phyloP scores from a whole-genome alignment of 2,797 vertebrate species.

The Sylvia borin region DNA sequence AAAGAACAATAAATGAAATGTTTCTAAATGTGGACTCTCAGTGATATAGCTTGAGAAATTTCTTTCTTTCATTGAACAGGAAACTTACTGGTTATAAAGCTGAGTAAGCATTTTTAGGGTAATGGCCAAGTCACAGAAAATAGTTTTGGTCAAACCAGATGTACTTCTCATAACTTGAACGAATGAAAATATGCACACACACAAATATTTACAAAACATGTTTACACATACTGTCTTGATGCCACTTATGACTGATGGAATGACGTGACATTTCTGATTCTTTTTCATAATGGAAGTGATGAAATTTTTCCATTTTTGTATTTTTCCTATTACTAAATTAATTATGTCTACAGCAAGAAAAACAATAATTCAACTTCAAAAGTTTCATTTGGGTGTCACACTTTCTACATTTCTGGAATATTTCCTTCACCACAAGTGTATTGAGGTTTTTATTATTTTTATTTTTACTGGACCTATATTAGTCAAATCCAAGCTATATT shows the following conservation, averaged over 20 bases:
- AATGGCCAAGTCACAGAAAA: not conserved
- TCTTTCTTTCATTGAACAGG: not conserved
- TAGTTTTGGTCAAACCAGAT: not conserved
- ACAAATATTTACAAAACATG: not conserved
- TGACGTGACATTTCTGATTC: not conserved
- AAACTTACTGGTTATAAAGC: not conserved
- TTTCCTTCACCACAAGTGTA: not conserved
- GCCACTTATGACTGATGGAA: not conserved
- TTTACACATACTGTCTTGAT: not conserved
- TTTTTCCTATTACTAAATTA: not conserved
- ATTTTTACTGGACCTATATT: not conserved
- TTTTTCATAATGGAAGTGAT: not conserved
- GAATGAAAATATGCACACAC: not conserved
- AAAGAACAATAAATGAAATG: not conserved
- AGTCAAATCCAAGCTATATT: not conserved
- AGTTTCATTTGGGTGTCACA: not conserved
- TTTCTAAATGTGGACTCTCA: not conserved
- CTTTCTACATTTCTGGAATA: not conserved
- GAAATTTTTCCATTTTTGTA: not conserved
- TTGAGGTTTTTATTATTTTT: not conserved
- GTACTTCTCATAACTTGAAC: not conserved
- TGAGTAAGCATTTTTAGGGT: not conserved
- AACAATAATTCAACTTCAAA: not conserved
- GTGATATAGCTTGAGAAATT: not conserved
- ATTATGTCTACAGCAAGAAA: not conserved